These are phyloP conservation scores for Cephalopterus ornatus DNA, from an alignment of 2,113 vertebrate species.

Conservation along the genomic window DNA sequence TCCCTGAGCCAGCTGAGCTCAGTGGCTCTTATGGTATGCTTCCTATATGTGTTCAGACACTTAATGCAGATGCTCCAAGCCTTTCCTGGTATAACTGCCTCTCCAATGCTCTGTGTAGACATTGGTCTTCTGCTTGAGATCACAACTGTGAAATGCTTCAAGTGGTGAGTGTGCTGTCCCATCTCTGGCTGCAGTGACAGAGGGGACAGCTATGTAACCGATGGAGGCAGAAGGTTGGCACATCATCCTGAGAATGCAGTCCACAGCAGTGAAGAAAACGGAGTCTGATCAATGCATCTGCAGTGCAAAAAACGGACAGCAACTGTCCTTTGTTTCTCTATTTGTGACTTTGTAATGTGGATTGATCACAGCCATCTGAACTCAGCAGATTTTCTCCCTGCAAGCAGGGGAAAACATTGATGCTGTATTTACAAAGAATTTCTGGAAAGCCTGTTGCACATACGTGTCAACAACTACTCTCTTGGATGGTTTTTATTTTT, in stretches of 20 bases:
- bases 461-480: background rate
- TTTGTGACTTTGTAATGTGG: slow-evolving; percentile 14
- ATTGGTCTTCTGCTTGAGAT: background rate
- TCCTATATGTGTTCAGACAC: background rate
- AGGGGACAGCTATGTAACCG: fast-evolving
- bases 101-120: background rate
- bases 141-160: background rate
- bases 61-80: background rate
- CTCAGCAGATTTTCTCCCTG: slow-evolving; percentile 41
- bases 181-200: background rate
- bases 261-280: background rate
- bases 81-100: background rate
- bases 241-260: background rate
- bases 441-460: slow-evolving; percentile 47
- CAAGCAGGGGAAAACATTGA: background rate
- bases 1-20: background rate
- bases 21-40: background rate
- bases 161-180: background rate
- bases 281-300: background rate
- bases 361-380: slow-evolving; percentile 14
- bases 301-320: background rate
- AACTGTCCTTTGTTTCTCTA: slow-evolving; percentile 8
- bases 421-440: slow-evolving; percentile 24
- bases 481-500: slow-evolving; percentile 49
- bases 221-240: background rate